Conservation (phyloP, 1,140 invertebrate genomes). For the Drosophila repleta region DNA sequence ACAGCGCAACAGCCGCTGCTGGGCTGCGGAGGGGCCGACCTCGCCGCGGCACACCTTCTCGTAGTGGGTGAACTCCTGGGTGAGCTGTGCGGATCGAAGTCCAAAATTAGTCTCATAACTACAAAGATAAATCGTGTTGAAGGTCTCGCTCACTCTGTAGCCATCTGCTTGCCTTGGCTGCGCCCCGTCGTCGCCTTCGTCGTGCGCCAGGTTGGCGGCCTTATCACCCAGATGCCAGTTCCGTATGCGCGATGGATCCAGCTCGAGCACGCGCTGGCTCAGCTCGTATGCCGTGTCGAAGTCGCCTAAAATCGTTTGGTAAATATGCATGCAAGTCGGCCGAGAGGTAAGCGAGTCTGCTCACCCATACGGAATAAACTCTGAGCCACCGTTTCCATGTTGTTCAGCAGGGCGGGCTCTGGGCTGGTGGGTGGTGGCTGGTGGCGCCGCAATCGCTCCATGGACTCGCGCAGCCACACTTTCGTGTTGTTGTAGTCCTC, state of each 20-base stretch:
- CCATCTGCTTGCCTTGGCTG: slow-evolving; percentile 45
- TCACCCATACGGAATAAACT: slow-evolving; percentile 84
- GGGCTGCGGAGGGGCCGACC: slow-evolving; percentile 74
- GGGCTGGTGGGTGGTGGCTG: slow-evolving; percentile 84
- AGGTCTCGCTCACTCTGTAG: slow-evolving; percentile 62
- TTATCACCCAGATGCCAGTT: slow-evolving; percentile 91
- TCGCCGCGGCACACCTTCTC: slow-evolving; percentile 95
- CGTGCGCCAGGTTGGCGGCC: slow-evolving; percentile 23
- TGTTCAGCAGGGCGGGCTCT: slow-evolving; percentile 87
- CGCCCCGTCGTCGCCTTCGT: slow-evolving; percentile 6
- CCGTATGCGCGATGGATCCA: slow-evolving; percentile 92
- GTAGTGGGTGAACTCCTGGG: slow-evolving; percentile 86
- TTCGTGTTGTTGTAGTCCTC: slow-evolving; percentile 97
- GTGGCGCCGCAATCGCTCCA: slow-evolving; percentile 86
- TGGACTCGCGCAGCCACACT: slow-evolving; percentile 96
- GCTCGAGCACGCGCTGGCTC: slow-evolving; percentile 93
- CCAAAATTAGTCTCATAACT: slow-evolving; percentile 27
- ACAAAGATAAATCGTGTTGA: slow-evolving; percentile 14
- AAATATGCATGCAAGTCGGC: slow-evolving; percentile 39
- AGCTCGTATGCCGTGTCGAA: slow-evolving; percentile 92
- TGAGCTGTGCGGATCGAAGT: slow-evolving; percentile 40
- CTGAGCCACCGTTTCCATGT: slow-evolving; percentile 73
- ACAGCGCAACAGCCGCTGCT: slow-evolving; percentile 86
- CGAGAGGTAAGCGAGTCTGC: slow-evolving; percentile 84
- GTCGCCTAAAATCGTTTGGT: slow-evolving; percentile 87